phyloP scores from a whole-genome alignment of 2,888 invertebrate genomes.

The Ormyrus nitidulus region DNA sequence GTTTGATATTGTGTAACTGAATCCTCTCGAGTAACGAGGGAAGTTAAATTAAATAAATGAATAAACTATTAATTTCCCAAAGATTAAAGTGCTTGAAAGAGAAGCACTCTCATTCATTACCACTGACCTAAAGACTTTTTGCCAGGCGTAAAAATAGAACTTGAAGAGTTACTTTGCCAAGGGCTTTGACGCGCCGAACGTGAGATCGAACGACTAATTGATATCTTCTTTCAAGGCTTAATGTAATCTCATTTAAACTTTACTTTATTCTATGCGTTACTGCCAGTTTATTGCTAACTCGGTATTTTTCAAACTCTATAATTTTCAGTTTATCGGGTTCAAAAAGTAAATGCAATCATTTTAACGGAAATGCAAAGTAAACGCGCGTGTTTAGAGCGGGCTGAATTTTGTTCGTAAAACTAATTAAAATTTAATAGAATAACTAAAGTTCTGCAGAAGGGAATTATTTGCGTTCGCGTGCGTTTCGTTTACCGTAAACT shows the following conservation, averaged over 20 bases:
- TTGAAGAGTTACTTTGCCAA: constrained; percentile 35
- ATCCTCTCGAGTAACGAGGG: background rate
- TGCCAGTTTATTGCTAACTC: too few species aligned
- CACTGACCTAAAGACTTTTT: constrained; percentile 44
- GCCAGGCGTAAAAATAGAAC: constrained; percentile 48
- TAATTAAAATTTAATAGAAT: too few species aligned
- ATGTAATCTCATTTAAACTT: background rate
- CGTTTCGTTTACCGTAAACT: too few species aligned
- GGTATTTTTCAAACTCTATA: too few species aligned
- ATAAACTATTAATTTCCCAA: constrained; percentile 21
- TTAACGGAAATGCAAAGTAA: too few species aligned
- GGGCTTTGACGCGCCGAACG: constrained; percentile 24
- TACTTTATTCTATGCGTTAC: too few species aligned
- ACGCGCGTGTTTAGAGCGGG: too few species aligned
- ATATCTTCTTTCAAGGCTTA: constrained; percentile 39
- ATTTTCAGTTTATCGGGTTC: too few species aligned
- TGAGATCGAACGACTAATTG: constrained; percentile 21
- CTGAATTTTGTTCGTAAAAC: too few species aligned
- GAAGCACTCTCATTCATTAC: constrained; percentile 39
- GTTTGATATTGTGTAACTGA: constrained; percentile 7
- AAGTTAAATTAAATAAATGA: constrained; percentile 35
- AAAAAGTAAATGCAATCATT: too few species aligned
- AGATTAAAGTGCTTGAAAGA: constrained; percentile 25
- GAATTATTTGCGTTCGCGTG: too few species aligned
- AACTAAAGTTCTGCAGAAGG: too few species aligned